These are phyloP conservation scores for Thereva unica DNA, from an alignment of 2,888 invertebrate species.

Conservation along the genomic window DNA sequence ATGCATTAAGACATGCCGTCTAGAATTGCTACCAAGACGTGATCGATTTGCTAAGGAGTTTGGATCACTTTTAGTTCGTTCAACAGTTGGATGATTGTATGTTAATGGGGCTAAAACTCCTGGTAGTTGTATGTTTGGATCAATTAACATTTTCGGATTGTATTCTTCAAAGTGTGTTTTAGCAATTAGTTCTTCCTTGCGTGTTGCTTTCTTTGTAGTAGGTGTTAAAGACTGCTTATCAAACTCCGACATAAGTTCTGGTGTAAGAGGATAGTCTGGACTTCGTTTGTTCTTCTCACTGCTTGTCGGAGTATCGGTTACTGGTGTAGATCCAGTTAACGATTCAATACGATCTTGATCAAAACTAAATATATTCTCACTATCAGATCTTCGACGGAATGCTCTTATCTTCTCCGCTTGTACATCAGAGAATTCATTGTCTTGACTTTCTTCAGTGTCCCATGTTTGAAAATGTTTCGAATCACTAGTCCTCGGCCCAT, in stretches of 20 bases:
- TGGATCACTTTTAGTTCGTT: constrained; percentile 85
- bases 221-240: constrained; percentile 61
- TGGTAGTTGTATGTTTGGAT: constrained; percentile 51
- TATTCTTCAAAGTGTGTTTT: constrained; percentile 72
- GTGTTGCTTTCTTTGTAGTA: constrained; percentile 60
- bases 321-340: constrained; percentile 62
- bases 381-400: constrained; percentile 71
- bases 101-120: constrained; percentile 63
- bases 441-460: constrained; percentile 30
- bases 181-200: constrained; percentile 68
- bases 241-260: constrained; percentile 66
- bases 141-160: constrained; percentile 68
- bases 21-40: constrained; percentile 71
- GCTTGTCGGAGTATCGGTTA: constrained; percentile 53
- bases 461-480: constrained; percentile 54
- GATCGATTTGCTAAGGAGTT: constrained; percentile 76
- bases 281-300: constrained; percentile 64
- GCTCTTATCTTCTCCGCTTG: constrained; percentile 55
- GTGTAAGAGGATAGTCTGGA: constrained; percentile 61
- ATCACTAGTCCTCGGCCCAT: constrained; percentile 48
- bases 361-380: constrained; percentile 72
- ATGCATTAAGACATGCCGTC: constrained; percentile 80
- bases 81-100: constrained; percentile 73
- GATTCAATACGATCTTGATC: constrained; percentile 77
- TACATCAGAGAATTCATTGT: constrained; percentile 50